Evolutionary conservation across 2,888 invertebrate genomes (phyloP).

Genomic region (Luffia ferchaultella): DNA sequence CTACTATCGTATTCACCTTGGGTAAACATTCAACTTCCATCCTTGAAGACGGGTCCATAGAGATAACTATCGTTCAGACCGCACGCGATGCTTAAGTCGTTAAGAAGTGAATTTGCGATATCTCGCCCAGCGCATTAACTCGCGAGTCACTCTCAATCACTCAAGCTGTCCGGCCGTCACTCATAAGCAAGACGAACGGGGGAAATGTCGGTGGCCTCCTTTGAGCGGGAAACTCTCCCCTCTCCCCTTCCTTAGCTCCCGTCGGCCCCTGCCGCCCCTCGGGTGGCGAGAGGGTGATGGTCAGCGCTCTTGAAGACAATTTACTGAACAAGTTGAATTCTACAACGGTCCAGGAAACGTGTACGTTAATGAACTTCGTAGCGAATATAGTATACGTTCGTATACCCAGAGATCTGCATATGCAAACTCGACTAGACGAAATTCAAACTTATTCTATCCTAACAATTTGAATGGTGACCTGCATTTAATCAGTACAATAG

Average conservation of each 20-base stretch:
- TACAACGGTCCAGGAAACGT: slow-evolving; percentile 33
- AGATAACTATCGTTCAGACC: slow-evolving; percentile 26
- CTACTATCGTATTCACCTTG: not conserved
- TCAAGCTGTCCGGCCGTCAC: slow-evolving; percentile 62
- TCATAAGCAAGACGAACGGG: slow-evolving; percentile 65
- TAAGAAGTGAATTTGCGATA: slow-evolving; percentile 20
- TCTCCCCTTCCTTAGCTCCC: slow-evolving; percentile 23
- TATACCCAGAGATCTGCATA: not conserved
- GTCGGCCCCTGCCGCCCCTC: slow-evolving; percentile 19
- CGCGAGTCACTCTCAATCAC: slow-evolving; percentile 65
- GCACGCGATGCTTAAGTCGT: slow-evolving; percentile 24
- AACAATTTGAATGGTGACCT: no score
- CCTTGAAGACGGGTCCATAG: slow-evolving; percentile 18
- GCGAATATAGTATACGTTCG: not conserved
- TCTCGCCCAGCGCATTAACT: slow-evolving; percentile 59
- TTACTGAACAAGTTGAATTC: slow-evolving; percentile 54
- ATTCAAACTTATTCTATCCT: not conserved
- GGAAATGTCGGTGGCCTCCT: slow-evolving; percentile 48
- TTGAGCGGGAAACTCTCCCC: slow-evolving; percentile 24
- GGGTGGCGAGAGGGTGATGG: slow-evolving; percentile 35
- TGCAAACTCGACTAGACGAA: not conserved
- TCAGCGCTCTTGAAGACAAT: slow-evolving; percentile 63
- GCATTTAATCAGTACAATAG: no score
- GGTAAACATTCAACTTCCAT: not conserved
- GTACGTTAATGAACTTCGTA: not conserved